phyloP scores from a whole-genome alignment of 2,113 vertebrate genomes.

The Gambusia holbrooki region DNA sequence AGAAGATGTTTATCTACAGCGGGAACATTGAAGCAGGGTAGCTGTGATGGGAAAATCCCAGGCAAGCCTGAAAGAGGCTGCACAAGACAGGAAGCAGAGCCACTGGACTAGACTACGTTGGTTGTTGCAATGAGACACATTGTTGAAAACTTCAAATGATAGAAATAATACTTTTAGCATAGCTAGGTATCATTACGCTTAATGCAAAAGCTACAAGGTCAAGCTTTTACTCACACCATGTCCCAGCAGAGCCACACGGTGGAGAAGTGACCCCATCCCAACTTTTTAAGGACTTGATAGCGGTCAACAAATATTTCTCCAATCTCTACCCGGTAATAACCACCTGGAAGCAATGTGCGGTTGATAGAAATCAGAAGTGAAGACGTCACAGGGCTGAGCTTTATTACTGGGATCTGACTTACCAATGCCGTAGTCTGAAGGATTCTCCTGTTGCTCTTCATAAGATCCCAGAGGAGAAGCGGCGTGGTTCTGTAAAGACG shows the following conservation, averaged over 20 bases:
- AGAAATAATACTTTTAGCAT: neutral
- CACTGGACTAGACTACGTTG: neutral
- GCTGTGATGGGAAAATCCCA: too few species aligned
- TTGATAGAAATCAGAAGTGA: neutral
- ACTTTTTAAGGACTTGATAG: conserved; percentile 78
- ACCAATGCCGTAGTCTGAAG: conserved; percentile 74
- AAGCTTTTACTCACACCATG: conserved; percentile 67
- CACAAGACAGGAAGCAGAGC: too few species aligned
- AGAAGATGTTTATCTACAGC: too few species aligned
- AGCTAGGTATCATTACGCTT: neutral
- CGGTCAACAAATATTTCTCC: conserved; percentile 74
- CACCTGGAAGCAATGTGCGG: conserved; percentile 53
- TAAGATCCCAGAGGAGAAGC: conserved; percentile 20
- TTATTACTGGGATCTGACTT: conserved; percentile 1
- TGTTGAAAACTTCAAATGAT: neutral
- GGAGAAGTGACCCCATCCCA: conserved; percentile 82
- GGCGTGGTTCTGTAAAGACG: neutral
- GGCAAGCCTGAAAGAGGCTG: too few species aligned
- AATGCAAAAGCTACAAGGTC: neutral
- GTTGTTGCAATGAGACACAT: neutral
- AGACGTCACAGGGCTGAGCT: neutral
- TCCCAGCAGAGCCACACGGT: conserved; percentile 82
- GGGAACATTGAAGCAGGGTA: too few species aligned
- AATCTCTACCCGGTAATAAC: conserved; percentile 73
- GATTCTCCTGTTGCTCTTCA: conserved; percentile 76